These are phyloP conservation scores for Sebastes cheni DNA, from an alignment of 2,797 vertebrate species.

Conservation along the genomic window DNA sequence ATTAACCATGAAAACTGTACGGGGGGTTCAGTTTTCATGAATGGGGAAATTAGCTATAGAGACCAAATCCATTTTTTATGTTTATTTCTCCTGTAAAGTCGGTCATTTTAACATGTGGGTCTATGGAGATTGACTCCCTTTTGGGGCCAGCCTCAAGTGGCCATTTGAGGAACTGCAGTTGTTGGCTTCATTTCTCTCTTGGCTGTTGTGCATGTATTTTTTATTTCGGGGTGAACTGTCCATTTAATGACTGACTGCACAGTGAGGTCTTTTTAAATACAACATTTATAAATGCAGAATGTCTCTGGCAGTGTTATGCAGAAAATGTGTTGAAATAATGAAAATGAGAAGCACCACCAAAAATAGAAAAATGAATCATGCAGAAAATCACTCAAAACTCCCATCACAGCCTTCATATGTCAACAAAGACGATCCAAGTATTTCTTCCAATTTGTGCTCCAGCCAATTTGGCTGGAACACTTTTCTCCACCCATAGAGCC, in stretches of 20 bases:
- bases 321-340: conserved; percentile 1
- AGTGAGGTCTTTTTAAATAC: neutral
- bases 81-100: too few species aligned
- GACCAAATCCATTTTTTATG: too few species aligned
- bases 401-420: neutral
- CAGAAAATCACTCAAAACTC: neutral
- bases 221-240: neutral
- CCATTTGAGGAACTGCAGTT: too few species aligned
- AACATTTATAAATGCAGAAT: neutral
- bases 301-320: neutral
- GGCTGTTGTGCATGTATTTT: too few species aligned
- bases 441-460: neutral
- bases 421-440: neutral
- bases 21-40: too few species aligned
- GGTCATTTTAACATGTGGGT: too few species aligned
- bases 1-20: too few species aligned
- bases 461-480: neutral
- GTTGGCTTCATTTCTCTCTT: too few species aligned
- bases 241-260: neutral
- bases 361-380: neutral
- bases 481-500: neutral
- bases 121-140: too few species aligned
- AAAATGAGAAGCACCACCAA: neutral
- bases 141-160: too few species aligned
- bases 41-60: too few species aligned